Conservation (phyloP, 2,888 invertebrate genomes). For the Axea sp. region DNA sequence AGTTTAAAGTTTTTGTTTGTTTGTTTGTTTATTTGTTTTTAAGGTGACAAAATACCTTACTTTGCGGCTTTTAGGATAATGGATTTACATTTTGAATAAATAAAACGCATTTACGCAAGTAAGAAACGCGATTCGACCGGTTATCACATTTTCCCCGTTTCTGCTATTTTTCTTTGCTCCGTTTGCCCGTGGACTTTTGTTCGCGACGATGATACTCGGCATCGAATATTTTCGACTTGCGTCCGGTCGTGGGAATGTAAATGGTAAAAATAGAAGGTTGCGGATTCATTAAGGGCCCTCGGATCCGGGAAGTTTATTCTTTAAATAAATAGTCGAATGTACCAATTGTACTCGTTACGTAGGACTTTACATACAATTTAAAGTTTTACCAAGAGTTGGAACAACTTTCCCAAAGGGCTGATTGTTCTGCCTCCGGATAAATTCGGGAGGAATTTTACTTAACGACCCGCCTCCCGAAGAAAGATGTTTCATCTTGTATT, state of each 20-base stretch:
- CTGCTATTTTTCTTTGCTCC: no score
- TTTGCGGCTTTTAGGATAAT: constrained; percentile 11
- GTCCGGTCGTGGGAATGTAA: no score
- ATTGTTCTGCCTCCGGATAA: constrained; percentile 60
- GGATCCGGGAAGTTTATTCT: constrained; percentile 56
- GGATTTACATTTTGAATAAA: constrained; percentile 26
- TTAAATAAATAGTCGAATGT: constrained; percentile 61
- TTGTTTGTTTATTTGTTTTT: no score
- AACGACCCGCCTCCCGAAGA: constrained; percentile 47
- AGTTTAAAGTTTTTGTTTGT: no score
- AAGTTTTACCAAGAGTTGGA: constrained; percentile 58
- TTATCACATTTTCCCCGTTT: no score
- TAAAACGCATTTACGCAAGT: constrained; percentile 6
- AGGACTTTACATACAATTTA: constrained; percentile 63
- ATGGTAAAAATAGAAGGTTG: constrained; percentile 38
- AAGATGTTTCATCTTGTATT: constrained; percentile 58
- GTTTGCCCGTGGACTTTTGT: no score
- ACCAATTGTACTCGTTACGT: constrained; percentile 62
- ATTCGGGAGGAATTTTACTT: constrained; percentile 59
- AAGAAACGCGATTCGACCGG: no score
- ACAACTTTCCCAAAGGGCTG: constrained; percentile 61
- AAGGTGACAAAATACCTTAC: no score
- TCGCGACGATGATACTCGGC: no score
- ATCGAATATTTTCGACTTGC: no score
- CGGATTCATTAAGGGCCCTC: constrained; percentile 52